Evolutionary conservation across 2,113 vertebrate genomes (phyloP).

Genomic region (Dolichotis patagonum): DNA sequence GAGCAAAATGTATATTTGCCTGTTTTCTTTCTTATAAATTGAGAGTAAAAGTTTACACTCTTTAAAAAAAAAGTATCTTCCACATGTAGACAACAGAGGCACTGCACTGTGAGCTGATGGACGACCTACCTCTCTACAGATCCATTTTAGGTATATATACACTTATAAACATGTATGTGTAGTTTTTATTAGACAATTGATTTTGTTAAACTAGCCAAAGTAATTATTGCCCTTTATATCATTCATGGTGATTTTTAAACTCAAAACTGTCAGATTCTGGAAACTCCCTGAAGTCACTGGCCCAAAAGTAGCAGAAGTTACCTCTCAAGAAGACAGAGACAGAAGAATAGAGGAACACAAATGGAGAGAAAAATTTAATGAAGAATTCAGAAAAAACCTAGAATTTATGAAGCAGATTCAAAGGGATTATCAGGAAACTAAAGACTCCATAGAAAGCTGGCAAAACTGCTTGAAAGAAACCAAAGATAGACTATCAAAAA

Average conservation of each 20-base stretch:
- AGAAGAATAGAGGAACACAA: too few species aligned
- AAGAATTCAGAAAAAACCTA: too few species aligned
- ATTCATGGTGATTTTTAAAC: background rate
- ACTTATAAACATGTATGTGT: background rate
- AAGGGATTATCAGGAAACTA: too few species aligned
- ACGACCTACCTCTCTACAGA: background rate
- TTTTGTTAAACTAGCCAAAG: background rate
- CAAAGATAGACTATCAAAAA: too few species aligned
- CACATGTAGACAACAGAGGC: background rate
- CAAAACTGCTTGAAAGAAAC: too few species aligned
- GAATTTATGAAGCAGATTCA: too few species aligned
- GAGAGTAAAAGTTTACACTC: background rate
- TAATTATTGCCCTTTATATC: slow-evolving; percentile 3
- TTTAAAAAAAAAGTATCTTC: background rate
- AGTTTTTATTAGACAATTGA: background rate
- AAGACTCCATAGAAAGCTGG: too few species aligned
- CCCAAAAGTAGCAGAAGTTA: background rate
- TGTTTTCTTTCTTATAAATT: slow-evolving; percentile 24
- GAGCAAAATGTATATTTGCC: background rate
- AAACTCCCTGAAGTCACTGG: background rate
- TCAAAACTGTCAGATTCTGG: slow-evolving; percentile 17
- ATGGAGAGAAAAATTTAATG: too few species aligned
- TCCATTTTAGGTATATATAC: background rate
- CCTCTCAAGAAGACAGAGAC: too few species aligned
- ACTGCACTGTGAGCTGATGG: background rate